Evolutionary conservation across 2,797 vertebrate genomes (phyloP).

Genomic region (Typhlichthys eigenmanni): DNA sequence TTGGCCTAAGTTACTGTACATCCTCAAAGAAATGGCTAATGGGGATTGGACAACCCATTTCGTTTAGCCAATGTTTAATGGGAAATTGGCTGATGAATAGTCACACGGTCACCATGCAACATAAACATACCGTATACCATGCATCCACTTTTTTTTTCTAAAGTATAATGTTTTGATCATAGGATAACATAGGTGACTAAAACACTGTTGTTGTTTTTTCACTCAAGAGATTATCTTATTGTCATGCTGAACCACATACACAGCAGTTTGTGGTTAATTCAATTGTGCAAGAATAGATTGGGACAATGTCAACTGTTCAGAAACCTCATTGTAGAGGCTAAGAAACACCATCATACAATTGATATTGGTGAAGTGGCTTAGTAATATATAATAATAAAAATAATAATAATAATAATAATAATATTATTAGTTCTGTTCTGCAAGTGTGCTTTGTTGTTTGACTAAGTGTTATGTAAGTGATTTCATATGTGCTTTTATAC

Average conservation of each 20-base stretch:
- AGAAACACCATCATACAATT: constrained; percentile 16
- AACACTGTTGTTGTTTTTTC: background rate
- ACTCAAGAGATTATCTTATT: background rate
- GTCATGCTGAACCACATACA: constrained; percentile 26
- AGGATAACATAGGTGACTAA: constrained; percentile 1
- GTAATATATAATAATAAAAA: constrained; percentile 6
- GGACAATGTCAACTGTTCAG: constrained; percentile 9
- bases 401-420: too few relatives aligned
- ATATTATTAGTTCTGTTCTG: background rate
- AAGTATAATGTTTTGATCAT: constrained; percentile 24
- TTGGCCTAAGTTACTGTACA: constrained; percentile 25
- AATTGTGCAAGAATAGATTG: constrained; percentile 24
- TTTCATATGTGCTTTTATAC: constrained; percentile 10
- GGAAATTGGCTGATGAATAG: constrained; percentile 33
- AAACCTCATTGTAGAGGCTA: constrained; percentile 8
- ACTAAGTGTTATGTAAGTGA: constrained; percentile 4
- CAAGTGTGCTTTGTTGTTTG: constrained; percentile 43
- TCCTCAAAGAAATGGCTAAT: constrained; percentile 12
- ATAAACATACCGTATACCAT: constrained; percentile 67
- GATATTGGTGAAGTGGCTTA: constrained; percentile 33
- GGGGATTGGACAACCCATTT: too few relatives aligned
- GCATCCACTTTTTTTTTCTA: constrained; percentile 54
- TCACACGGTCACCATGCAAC: constrained; percentile 69
- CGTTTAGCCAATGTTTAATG: constrained; percentile 8
- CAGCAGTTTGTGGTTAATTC: constrained; percentile 15